Evolutionary conservation across 2,888 invertebrate genomes (phyloP).

Genomic region (Eutolmus rufibarbis): DNA sequence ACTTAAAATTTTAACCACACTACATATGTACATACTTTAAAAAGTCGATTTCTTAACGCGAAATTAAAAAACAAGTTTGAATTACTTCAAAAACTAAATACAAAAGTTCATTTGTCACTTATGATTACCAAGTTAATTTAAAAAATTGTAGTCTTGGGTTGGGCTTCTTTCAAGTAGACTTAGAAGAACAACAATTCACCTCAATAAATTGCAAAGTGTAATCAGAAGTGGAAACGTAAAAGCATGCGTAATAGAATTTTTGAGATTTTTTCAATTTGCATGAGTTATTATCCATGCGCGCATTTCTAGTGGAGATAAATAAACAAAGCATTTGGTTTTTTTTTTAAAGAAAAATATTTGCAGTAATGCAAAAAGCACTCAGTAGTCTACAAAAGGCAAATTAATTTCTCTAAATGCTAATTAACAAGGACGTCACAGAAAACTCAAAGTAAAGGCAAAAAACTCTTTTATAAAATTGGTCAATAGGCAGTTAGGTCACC

Average conservation of each 20-base stretch:
- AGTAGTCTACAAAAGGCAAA: not conserved
- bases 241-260: not conserved
- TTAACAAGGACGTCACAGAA: not conserved
- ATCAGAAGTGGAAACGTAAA: not conserved
- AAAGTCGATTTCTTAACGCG: not conserved
- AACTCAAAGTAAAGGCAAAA: not conserved
- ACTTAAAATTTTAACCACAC: not conserved
- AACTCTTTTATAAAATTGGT: not conserved
- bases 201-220: not conserved
- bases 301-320: not conserved
- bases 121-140: not conserved
- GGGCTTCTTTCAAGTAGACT: not conserved
- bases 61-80: not conserved
- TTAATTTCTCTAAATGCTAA: not conserved
- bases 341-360: not conserved
- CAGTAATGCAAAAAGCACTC: not conserved
- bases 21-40: not conserved
- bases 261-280: not conserved
- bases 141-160: not conserved
- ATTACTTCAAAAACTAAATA: not conserved
- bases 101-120: not conserved
- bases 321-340: not conserved
- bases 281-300: not conserved
- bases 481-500: not conserved
- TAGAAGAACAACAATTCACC: not conserved